phyloP scores from a whole-genome alignment of 1,140 invertebrate genomes.

The Hyles vespertilio region DNA sequence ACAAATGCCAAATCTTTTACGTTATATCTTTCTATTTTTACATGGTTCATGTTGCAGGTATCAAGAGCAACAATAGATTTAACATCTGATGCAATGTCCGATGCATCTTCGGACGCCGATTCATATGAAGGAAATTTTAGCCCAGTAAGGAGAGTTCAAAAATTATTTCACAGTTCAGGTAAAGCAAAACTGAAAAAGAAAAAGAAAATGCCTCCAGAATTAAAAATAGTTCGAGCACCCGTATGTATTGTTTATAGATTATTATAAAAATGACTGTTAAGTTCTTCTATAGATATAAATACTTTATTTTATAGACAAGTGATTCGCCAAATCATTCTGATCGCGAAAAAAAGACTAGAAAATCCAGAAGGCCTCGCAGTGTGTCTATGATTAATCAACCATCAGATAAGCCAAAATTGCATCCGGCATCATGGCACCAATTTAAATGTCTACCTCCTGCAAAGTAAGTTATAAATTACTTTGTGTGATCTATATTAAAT shows the following conservation, averaged over 20 bases:
- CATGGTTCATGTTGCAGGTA: slow-evolving; percentile 36
- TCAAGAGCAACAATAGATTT: slow-evolving; percentile 73
- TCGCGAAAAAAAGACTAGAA: slow-evolving; percentile 55
- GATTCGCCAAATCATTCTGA: slow-evolving; percentile 68
- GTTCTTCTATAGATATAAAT: background rate
- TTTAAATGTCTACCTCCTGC: slow-evolving; percentile 66
- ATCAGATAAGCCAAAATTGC: slow-evolving; percentile 48
- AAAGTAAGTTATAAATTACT: slow-evolving; percentile 45
- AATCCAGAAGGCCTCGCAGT: slow-evolving; percentile 67
- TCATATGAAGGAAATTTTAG: slow-evolving; percentile 64
- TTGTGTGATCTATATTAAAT: slow-evolving; percentile 5
- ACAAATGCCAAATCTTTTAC: no score
- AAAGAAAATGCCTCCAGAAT: slow-evolving; percentile 77
- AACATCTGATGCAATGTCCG: slow-evolving; percentile 68
- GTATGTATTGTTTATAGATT: slow-evolving; percentile 33
- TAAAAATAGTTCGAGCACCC: slow-evolving; percentile 74
- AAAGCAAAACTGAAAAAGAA: slow-evolving; percentile 63
- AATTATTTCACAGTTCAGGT: slow-evolving; percentile 49
- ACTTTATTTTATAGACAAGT: slow-evolving; percentile 50
- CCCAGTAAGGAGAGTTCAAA: slow-evolving; percentile 64
- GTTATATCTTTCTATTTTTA: no score
- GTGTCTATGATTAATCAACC: slow-evolving; percentile 73
- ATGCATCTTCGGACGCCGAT: slow-evolving; percentile 66
- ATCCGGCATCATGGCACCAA: slow-evolving; percentile 64
- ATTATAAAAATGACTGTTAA: background rate